Evolutionary conservation across 2,797 vertebrate genomes (phyloP), one percentile per base, ranked within the genome.

Genomic region (Urophycis tenuis): DNA sequence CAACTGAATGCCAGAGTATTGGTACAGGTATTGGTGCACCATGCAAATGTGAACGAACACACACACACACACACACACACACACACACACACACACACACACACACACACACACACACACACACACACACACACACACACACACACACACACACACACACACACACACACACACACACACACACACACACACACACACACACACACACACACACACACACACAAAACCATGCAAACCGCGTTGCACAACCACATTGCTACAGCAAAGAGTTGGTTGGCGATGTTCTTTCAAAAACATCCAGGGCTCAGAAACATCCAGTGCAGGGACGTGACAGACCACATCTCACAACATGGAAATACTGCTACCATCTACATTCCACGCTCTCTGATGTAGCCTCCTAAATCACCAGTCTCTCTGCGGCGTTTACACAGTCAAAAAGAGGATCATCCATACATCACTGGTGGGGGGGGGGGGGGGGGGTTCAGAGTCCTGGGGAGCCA

Each of bases 51-150:
- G 53, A 70, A 5, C 22, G 25, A 1, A 60, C 3, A 31, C n/a
- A n/a, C 29, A 35, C 33, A 77, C 19, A 53, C 30, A 73, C 1
- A 69, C 11, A 74, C 25, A 15, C 45, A 72, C 79, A 83, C 17
- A 53, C 41, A 10, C 9, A 14, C 41, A 45, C 5, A 45, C 17
- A 22, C n/a, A n/a, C 41, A 53, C 2, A 14, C 41, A 17, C 12
- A 12, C 14, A 12, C 11, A 39, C 11, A 39, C 14, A 19, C 3
- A 49, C 22, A 36, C 6, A 60, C 3, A 31, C n/a, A n/a, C 29
- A 35, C 33, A 77, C 19, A 53, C 30, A 73, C 1, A 69, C 11
- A 74, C 25, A 15, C 45, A 72, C 79, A 83, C 17, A 53, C 41
- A 10, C 9, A 14, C 41, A 45, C 5, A 45, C 17, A 22, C n/a